Base-by-base conservation (phyloP, 1,140 invertebrate genomes). In the Aricia agestis region DNA sequence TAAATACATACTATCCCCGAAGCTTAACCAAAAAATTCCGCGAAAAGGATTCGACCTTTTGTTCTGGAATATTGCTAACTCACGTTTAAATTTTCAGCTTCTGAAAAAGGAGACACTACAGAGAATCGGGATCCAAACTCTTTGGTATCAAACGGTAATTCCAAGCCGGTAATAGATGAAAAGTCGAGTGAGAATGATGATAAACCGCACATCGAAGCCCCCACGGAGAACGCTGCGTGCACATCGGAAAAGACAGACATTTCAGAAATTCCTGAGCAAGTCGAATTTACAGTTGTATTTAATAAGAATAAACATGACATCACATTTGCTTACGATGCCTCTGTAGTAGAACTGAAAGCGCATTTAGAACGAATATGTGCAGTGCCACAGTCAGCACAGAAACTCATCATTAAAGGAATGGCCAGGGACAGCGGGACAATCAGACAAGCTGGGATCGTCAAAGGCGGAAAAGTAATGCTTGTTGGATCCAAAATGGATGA, bases 401-500 rank as follows among this genome's bases (percentile, higher is more conserved):
- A 98, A 93, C 93, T 98, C 67, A 97, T 98, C 94, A 96, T 96
- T 72, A 98, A 97, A 94, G 97, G 97, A 73, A 93, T 98, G 91
- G 95, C 97, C 59, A 96, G 96, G 92, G 97, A 98, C 92, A 95
- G 96, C 76, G 94, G 95, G 87, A 97, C 96, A 57, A 92, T 98
- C 72, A 92, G 94, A 82, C 95, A 95, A 87, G 92, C 97, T 66
- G 97, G 97, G 65, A 94, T 98, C 68, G 94, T 94, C 1, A 95
- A 95, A 92, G 96, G 96, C 78, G 94, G 96, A 69, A 98, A 98
- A 93, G 94, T 98, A 15, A 97, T 98, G 97, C 95, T 98, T 72
- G 96, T 98, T 67, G 97, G 97, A 52, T 97, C 97, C n/a, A 98
- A 97, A 81, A 93, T 98, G 82, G 95, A 96, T 90, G 97, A 98